Base-by-base conservation (phyloP, 2,797 vertebrate species). In the Galaxias olidus region DNA sequence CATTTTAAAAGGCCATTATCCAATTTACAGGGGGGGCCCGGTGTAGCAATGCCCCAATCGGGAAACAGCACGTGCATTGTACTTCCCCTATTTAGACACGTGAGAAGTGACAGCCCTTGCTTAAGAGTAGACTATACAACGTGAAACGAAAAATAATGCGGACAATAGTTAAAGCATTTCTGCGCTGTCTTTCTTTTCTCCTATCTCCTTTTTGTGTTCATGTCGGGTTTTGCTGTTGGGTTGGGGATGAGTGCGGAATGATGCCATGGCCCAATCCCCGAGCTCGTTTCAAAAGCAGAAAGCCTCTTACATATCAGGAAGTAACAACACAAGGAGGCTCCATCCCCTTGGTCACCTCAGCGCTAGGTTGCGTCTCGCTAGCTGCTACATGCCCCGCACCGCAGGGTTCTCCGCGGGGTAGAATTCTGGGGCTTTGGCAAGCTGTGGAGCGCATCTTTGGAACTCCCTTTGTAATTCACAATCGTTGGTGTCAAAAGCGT, bases 301-400 rank as follows among this genome's bases (percentile, higher is more conserved):
- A 91, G 91, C 90, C 87, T 89, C 91, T 91, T 88, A 79, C 90
- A 90, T 84, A 91, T 85, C 85, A 92, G 92, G 92, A 93, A 93
- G 92, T 90, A 76, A 76, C 76, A 72, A 73, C 80, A 73, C 64
- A 68, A 68, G 79, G 71, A 84, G 84, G 82, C 74, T 86, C 81
- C 78, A 74, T 80, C 66, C 74, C 81, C 71, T 83, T 77, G 74
- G 60, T 83, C 59, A 71, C 81, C 56, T 77, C 80, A 78, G 61
- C 47, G 87, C 78, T 81, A 75, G 84, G 88, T 77, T 80, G 86
- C 70, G 88, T 88, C 88, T 90, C 89, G 76, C 86, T 63, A 77
- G 82, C 84, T 82, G 86, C 86, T 78, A 70, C 74, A 69, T 83
- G 71, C 85, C 83, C 84, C 86, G 77, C 70, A 75, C 80, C 81